phyloP scores from a whole-genome alignment of 1,140 invertebrate species.

The Aphaenogaster ashmeadi region DNA sequence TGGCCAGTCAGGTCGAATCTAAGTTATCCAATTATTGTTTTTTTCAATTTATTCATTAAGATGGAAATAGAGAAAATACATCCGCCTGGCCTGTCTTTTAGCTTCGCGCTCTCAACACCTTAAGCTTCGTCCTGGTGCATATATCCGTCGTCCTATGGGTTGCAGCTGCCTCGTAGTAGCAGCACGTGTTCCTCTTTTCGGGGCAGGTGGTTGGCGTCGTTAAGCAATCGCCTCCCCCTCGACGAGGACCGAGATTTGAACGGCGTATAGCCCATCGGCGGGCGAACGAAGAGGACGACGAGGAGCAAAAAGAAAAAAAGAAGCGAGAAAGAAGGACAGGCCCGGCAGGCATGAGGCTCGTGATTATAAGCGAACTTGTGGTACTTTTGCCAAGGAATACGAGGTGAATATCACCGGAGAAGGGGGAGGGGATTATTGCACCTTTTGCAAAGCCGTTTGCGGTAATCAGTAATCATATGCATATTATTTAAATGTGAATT shows the following conservation, averaged over 20 bases:
- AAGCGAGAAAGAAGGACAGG: constrained; percentile 27
- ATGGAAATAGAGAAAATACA: background rate
- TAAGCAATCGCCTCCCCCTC: constrained; percentile 82
- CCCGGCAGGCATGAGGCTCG: constrained; percentile 30
- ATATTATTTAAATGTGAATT: background rate
- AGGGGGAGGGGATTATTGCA: background rate
- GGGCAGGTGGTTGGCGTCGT: constrained; percentile 84
- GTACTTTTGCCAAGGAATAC: constrained; percentile 3
- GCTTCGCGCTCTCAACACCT: constrained; percentile 66
- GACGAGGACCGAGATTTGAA: constrained; percentile 80
- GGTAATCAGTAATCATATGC: background rate
- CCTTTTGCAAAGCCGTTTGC: background rate
- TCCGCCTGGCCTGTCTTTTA: constrained; percentile 13
- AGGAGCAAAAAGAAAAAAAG: constrained; percentile 22
- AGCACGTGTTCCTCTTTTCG: constrained; percentile 83
- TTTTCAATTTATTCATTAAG: too few species aligned
- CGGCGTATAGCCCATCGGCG: constrained; percentile 62
- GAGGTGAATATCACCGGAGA: background rate
- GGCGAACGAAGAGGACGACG: constrained; percentile 44
- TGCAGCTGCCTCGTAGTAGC: constrained; percentile 81
- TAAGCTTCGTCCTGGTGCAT: constrained; percentile 52
- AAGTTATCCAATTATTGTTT: too few species aligned
- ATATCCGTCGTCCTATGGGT: constrained; percentile 65
- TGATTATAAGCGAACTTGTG: constrained; percentile 9
- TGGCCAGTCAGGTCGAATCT: too few species aligned